Conservation (phyloP, 2,113 vertebrate genomes). For the Martes martes region DNA sequence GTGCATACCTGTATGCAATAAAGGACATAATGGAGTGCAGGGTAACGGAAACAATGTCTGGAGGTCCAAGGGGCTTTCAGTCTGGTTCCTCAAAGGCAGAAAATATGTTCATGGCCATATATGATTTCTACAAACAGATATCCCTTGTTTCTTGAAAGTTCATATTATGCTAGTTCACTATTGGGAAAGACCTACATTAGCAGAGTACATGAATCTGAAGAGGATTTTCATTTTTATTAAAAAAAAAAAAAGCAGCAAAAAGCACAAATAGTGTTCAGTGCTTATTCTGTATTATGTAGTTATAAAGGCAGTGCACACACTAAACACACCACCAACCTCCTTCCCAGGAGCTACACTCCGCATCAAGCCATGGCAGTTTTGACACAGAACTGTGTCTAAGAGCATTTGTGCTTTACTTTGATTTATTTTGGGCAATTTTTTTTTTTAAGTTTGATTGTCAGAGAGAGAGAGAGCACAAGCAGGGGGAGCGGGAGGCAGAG, state of each 20-base stretch:
- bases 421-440: not conserved
- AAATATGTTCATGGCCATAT: not conserved
- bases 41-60: not conserved
- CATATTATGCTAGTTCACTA: not conserved
- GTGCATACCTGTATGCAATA: accelerated
- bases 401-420: not conserved
- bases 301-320: not conserved
- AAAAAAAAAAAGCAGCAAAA: not conserved
- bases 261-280: not conserved
- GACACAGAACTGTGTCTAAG: not conserved
- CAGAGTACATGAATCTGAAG: not conserved
- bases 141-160: not conserved
- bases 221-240: not conserved
- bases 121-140: not conserved
- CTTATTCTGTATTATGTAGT: not conserved
- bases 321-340: not conserved
- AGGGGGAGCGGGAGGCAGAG: too few relatives aligned
- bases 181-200: not conserved
- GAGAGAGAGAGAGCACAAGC: too few relatives aligned
- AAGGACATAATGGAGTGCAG: accelerated
- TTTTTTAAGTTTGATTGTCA: too few relatives aligned
- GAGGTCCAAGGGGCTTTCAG: not conserved
- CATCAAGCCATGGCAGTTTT: not conserved
- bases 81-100: not conserved
- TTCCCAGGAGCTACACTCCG: not conserved